Evolutionary conservation across 2,113 vertebrate genomes (phyloP), one percentile per base, ranked within the genome.

Genomic region (Limanda limanda): DNA sequence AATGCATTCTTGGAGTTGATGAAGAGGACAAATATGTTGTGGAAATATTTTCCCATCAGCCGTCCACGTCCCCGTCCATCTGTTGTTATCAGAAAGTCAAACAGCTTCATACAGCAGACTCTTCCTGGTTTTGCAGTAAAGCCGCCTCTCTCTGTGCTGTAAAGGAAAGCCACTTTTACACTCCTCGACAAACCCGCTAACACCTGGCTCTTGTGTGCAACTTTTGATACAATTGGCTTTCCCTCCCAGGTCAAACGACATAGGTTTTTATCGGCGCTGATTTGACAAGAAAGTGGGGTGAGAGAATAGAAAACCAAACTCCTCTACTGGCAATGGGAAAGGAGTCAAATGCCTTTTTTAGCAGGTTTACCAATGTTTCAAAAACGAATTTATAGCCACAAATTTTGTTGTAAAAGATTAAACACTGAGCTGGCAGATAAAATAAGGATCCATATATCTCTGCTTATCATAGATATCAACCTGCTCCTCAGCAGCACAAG

Each of bases 51-150:
- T 74, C 64, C 58, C 62, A 55, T 76, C 68, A 58, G 71, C 25
- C 56, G 70, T 70, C 73, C 13, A 58, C 45, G 62, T 64, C 55
- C 56, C 64, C 24, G 64, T 56, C 83, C 78, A 81, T 81, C 74
- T 85, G 79, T 61, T 68, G 79, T 61, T 68, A 63, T 70, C 60
- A 81, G 55, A 51, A 76, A 72, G 71, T 79, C 48, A 56, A 42
- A 76, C 71, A 58, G 51, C 57, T 48, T 56, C 14, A 61, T 71
- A 56, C 52, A 6, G 65, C 24, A 12, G 67, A 23, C 20, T 48
- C 3, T 74, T 61, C 14, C 20, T 40, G 9, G 40, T 77, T 27
- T 56, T 24, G 21, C n/a, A 14, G 9, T 31, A 5, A 47, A 47
- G 45, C 14, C 18, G 47, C 47, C 31, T 61, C 31, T 27, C 15